Evolutionary conservation across 2,888 invertebrate species (phyloP), one percentile per base, ranked within the genome.

Genomic region (Stenchaetothrips biformis): DNA sequence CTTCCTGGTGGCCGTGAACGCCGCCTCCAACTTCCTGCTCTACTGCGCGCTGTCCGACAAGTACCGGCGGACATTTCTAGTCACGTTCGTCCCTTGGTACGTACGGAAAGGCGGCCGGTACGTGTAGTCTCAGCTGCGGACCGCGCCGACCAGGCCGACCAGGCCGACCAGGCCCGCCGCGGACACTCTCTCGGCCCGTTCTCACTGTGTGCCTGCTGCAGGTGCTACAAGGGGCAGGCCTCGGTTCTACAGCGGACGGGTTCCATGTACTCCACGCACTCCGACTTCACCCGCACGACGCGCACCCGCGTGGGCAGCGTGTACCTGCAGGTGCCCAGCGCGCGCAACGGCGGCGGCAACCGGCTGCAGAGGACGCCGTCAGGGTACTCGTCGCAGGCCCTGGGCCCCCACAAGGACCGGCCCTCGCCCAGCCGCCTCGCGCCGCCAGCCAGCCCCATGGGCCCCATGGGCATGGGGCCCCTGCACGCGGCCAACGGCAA

Each of bases 41-140:
- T 94, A 94, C 86, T 93, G 93, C 83, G 91, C 92, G 78, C 90
- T 95, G 85, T 93, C 92, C 83, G 92, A 92, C 85, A 92, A 92
- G 84, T 94, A 93, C 87, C 88, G 93, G 78, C 89, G 89, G 83
- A 92, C 92, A 4, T 81, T 85, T 18, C 80, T 84, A 74, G 67
- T 84, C 78, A 84, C 84, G 53, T 84, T 85, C 79, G 83, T 84
- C 74, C 85, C 84, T 47, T 83, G 83, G 80, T 80, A 11, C 21
- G 67, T 74, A 59, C 59, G 59, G 25, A 25, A 37, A 37, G 37
- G 37, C 37, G 37, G 37, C 37, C 37, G 37, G 37, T 37, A 37
- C 37, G 37, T 37, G 37, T 37, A 37, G 37, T 4, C 37, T 37
- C 1, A 1, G 37, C 2, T 37, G 37, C 4, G 4, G 37, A 4